Percentiles rank a stretch among this genome's conserved stretches.
Conservation (phyloP, 2,113 vertebrate species). For the Bos indicus region DNA sequence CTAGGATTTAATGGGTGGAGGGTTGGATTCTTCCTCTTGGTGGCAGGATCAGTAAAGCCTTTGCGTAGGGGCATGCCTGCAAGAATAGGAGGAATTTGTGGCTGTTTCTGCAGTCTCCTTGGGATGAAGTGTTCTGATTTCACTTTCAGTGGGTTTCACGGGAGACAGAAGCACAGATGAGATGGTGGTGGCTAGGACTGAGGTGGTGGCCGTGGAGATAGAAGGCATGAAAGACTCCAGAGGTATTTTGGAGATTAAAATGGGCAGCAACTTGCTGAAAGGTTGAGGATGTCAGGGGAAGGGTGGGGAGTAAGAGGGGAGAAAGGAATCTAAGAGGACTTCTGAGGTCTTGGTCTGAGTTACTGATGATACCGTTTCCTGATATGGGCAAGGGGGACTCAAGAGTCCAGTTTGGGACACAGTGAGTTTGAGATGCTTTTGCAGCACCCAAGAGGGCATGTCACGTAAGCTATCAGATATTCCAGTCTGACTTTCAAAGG, state of each 20-base stretch:
- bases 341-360: background rate
- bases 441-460: background rate
- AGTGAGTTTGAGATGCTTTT: background rate
- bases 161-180: background rate
- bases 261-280: background rate
- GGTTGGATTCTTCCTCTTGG: background rate
- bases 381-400: background rate
- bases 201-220: background rate
- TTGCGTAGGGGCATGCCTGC: rapidly evolving
- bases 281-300: background rate
- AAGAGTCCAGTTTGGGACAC: background rate
- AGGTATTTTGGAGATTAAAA: background rate
- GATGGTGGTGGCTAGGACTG: background rate
- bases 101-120: background rate
- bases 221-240: background rate
- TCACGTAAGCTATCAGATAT: background rate
- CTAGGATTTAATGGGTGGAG: background rate
- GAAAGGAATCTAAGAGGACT: background rate
- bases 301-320: background rate
- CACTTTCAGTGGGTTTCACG: background rate
- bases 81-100: background rate
- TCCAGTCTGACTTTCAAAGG: background rate
- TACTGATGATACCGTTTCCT: background rate
- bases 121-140: background rate
- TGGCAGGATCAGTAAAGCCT: background rate